Conservation (phyloP, 1,140 invertebrate species). For the Eumeta japonica region DNA sequence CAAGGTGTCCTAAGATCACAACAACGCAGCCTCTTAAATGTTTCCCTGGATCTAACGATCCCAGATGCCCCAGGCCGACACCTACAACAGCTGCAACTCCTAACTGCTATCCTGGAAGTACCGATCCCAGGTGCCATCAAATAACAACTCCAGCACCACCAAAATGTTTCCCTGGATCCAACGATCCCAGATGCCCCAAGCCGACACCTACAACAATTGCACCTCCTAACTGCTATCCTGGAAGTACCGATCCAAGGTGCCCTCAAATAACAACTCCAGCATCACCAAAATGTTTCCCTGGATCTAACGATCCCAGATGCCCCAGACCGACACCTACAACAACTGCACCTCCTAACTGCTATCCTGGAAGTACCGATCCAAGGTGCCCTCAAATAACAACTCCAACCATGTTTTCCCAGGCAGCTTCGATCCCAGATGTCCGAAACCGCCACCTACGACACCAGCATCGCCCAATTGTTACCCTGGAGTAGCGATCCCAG, state of each 20-base stretch:
- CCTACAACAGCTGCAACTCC: constrained; percentile 9
- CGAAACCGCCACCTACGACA: constrained; percentile 11
- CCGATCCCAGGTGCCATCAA: constrained; percentile 18
- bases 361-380: constrained; percentile 26
- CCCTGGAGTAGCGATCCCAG: constrained; percentile 32
- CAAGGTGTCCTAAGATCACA: constrained; percentile 15
- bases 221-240: constrained; percentile 18
- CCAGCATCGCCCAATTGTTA: constrained; percentile 13
- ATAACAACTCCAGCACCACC: constrained; percentile 14
- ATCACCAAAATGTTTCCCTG: constrained; percentile 33
- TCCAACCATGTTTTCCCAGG: too few species aligned
- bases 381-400: constrained; percentile 26
- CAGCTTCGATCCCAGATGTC: constrained; percentile 23
- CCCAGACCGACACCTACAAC: constrained; percentile 20
- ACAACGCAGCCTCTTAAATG: constrained; percentile 9
- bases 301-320: constrained; percentile 24
- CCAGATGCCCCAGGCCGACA: constrained; percentile 11
- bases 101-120: constrained; percentile 24
- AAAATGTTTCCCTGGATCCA: constrained; percentile 37
- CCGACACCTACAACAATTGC: constrained; percentile 13
- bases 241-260: constrained; percentile 41
- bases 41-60: constrained; percentile 18
- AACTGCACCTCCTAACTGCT: constrained; percentile 19
- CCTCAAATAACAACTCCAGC: constrained; percentile 19
- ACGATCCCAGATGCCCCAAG: constrained; percentile 31